These are phyloP conservation scores for Nomada lathburiana DNA, from an alignment of 2,888 invertebrate genomes.

Conservation along the genomic window DNA sequence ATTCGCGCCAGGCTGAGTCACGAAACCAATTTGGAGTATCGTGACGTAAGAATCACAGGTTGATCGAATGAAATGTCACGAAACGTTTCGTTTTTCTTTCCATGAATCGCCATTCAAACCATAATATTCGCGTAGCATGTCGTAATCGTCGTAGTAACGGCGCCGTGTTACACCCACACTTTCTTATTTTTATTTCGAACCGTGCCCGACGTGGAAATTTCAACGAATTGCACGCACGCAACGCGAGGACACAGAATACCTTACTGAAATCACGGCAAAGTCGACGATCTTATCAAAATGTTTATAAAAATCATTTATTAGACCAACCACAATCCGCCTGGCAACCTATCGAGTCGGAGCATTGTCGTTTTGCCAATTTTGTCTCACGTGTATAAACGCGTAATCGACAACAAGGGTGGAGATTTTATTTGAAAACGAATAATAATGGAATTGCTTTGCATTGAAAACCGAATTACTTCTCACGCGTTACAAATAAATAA, in stretches of 20 bases:
- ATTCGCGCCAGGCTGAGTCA: not conserved
- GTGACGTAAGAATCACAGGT: slow-evolving; percentile 1
- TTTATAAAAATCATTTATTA: not conserved
- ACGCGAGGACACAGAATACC: not conserved
- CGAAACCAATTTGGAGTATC: not conserved
- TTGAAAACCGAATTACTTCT: too few species aligned
- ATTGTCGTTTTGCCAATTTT: too few species aligned
- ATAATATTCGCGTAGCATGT: slow-evolving; percentile 9
- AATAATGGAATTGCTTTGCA: too few species aligned
- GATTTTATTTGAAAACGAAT: too few species aligned
- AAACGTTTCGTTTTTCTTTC: slow-evolving; percentile 12
- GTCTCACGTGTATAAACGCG: too few species aligned
- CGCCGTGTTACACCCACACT: slow-evolving; percentile 12
- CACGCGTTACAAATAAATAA: too few species aligned
- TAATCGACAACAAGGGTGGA: too few species aligned
- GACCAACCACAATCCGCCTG: not conserved
- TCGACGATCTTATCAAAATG: not conserved
- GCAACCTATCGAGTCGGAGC: not conserved
- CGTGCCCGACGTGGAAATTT: slow-evolving; percentile 5
- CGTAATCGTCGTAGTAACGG: slow-evolving; percentile 18
- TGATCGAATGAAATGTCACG: slow-evolving; percentile 4
- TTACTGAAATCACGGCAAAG: not conserved
- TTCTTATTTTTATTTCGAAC: slow-evolving; percentile 35
- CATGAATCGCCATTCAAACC: not conserved
- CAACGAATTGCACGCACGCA: slow-evolving; percentile 6